A percentile compares a stretch with the other conserved stretches of the same genome.
Evolutionary conservation across 2,797 vertebrate genomes (phyloP).

Genomic region (Macrochelys suwanniensis): DNA sequence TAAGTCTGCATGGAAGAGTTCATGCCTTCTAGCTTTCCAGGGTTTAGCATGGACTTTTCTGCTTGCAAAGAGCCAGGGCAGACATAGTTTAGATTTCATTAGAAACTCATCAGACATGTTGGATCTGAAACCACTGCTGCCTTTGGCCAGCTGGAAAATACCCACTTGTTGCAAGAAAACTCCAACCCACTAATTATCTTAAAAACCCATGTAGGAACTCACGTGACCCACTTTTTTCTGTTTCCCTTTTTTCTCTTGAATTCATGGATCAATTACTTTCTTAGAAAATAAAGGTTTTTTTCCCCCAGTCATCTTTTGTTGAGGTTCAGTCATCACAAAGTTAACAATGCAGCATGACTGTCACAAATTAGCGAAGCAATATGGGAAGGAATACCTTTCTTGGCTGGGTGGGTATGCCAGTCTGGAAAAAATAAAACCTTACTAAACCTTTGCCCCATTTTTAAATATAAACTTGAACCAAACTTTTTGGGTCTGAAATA

Average conservation of each 20-base stretch:
- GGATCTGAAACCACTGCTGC: conserved; percentile 73
- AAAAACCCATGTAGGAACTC: conserved; percentile 61
- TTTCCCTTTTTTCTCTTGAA: conserved; percentile 13
- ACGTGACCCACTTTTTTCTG: conserved; percentile 55
- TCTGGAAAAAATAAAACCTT: background rate
- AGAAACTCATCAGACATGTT: conserved; percentile 77
- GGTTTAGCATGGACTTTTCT: conserved; percentile 46
- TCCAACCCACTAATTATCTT: conserved; percentile 61
- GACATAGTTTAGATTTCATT: conserved; percentile 80
- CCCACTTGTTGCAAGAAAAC: conserved; percentile 59
- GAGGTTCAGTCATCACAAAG: conserved; percentile 14
- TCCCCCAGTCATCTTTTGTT: background rate
- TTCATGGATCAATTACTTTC: conserved; percentile 51
- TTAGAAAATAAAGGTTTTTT: conserved; percentile 47
- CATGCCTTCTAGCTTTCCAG: conserved; percentile 31
- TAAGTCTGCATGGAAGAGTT: background rate
- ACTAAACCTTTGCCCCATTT: background rate
- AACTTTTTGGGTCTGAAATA: conserved; percentile 23
- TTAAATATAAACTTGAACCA: background rate
- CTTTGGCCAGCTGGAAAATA: conserved; percentile 76
- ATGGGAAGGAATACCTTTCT: background rate
- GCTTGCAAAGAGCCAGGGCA: conserved; percentile 58
- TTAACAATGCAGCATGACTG: background rate
- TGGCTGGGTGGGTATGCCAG: background rate
- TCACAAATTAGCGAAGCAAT: background rate